phyloP scores from a whole-genome alignment of 92 coral and sea anemone genomes.

The Umimayanthus chanpuru region DNA sequence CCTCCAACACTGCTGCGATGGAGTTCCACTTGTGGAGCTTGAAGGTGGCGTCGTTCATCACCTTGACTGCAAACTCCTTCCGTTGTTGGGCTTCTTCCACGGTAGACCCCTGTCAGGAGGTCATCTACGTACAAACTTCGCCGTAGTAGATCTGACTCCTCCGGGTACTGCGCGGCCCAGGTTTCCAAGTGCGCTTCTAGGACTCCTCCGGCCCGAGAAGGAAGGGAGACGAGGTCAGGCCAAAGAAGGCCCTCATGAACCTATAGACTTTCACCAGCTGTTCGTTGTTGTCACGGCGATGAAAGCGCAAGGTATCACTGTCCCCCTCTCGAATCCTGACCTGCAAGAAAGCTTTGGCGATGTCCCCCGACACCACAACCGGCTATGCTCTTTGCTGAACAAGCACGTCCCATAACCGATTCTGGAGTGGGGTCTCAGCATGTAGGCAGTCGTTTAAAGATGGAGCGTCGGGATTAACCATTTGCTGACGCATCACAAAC shows the following conservation, averaged over 20 bases:
- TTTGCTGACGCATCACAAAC: conserved; percentile 22
- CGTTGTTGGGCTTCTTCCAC: conserved; percentile 22
- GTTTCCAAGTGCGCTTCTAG: not conserved
- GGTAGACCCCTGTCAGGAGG: conserved; percentile 7
- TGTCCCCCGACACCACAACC: not conserved
- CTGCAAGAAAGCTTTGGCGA: no score
- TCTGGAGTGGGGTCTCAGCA: conserved; percentile 25
- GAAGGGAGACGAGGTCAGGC: conserved; percentile 1
- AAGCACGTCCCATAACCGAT: conserved; percentile 30
- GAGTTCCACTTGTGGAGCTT: not conserved
- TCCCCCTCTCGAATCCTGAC: no score
- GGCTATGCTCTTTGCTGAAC: not conserved
- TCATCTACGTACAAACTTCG: conserved; percentile 20
- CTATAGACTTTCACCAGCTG: not conserved
- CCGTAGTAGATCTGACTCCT: not conserved
- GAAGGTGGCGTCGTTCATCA: conserved; percentile 34
- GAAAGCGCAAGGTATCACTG: no score
- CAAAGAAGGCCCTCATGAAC: not conserved
- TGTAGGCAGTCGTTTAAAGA: conserved; percentile 1
- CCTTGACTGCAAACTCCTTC: conserved; percentile 34
- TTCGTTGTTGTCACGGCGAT: no score
- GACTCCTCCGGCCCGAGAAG: conserved; percentile 8
- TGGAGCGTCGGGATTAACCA: not conserved
- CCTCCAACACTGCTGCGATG: no score
- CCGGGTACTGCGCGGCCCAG: not conserved